Conservation (phyloP, 1,140 invertebrate genomes). For the Hyphantria cunea region DNA sequence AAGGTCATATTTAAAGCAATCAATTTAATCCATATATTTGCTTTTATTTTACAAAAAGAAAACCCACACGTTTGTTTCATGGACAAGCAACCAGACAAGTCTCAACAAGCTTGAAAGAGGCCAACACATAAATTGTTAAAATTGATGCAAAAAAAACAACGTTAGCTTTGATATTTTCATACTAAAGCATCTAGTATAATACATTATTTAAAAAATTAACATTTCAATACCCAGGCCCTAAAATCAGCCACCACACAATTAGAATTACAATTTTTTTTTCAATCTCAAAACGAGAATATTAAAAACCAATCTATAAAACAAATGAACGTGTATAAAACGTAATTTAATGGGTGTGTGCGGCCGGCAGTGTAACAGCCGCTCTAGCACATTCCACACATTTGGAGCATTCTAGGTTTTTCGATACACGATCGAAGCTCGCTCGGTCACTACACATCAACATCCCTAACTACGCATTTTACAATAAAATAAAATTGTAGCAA, state of each 20-base stretch:
- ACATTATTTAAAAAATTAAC: too few species aligned
- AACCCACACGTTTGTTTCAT: too few species aligned
- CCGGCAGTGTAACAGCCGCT: conserved; percentile 10
- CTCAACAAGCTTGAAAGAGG: too few species aligned
- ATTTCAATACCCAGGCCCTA: conserved; percentile 2
- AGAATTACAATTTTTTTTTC: conserved; percentile 21
- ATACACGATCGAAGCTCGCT: conserved; percentile 6
- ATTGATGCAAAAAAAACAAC: too few species aligned
- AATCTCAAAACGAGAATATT: conserved; percentile 17
- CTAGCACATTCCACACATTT: background rate
- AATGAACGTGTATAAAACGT: conserved; percentile 21
- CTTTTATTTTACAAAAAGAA: too few species aligned
- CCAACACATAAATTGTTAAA: too few species aligned
- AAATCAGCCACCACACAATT: conserved; percentile 9
- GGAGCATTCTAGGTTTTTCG: conserved; percentile 19
- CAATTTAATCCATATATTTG: too few species aligned
- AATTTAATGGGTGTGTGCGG: conserved; percentile 22
- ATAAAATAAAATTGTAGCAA: conserved; percentile 25
- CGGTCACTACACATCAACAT: conserved; percentile 12
- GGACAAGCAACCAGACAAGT: too few species aligned
- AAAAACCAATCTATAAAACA: conserved; percentile 27
- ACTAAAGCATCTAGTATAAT: too few species aligned
- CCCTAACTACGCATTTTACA: conserved; percentile 26
- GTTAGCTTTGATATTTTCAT: too few species aligned
- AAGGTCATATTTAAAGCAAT: too few species aligned